Evolutionary conservation across 2,797 vertebrate species (phyloP), one percentile per base, ranked within the genome.

Genomic region (Coreius guichenoti): DNA sequence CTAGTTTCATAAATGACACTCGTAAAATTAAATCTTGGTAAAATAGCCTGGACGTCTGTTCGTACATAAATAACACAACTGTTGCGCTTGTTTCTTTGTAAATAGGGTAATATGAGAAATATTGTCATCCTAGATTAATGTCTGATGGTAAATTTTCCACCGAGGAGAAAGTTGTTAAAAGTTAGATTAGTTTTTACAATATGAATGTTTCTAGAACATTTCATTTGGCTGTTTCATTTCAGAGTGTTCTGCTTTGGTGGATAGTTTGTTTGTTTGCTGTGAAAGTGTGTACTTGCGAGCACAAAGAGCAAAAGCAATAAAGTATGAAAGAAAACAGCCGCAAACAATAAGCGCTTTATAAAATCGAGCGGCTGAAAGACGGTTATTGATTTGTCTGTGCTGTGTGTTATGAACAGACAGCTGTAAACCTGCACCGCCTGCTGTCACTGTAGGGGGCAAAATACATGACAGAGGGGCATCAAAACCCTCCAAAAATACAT

Each of bases 351-450:
- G 51, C 1, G 54, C 75, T 85, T 61, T 70, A 79, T 79, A 61
- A 72, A 70, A 49, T 3, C 1, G 47, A n/a, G 67, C 9, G 26
- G 51, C 51, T 61, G 76, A 13, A 61, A 80, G 68, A 80, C 9
- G 21, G 67, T 79, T 85, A 85, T 85, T 80, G 83, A 85, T 85
- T 72, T 79, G 54, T 72, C 54, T 72, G 47, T 23, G 61, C 81
- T 69, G 56, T 14, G 56, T 56, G 82, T 77, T 77, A 56, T 56
- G 49, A 68, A 77, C 16, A 78, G 82, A 69, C 74, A 58, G 82
- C 74, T 84, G 82, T 72, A 49, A 85, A 63, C 21, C 76, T 21
- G 4, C 26, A 58, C n/a, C 36, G 7, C 80, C 80, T 12, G 70
- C 82, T 69, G 74, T 56, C 82, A 29, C 82, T 56, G 83, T 4